These are phyloP conservation scores for Perognathus longimembris DNA, from an alignment of 2,113 vertebrate genomes.

Conservation along the genomic window DNA sequence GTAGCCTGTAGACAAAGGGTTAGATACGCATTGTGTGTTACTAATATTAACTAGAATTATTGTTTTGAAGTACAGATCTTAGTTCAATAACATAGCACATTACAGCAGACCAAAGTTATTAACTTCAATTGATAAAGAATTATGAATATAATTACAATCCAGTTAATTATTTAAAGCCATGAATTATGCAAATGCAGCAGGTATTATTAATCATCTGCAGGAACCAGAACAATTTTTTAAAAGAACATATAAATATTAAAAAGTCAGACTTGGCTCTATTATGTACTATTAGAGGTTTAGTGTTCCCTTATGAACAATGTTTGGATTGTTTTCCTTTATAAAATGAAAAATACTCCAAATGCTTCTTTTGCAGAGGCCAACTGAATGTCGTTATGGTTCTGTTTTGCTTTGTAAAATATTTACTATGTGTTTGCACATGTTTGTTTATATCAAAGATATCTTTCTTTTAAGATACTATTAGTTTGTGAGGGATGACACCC, in stretches of 20 bases:
- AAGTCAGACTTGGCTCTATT: conserved; percentile 74
- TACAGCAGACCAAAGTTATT: conserved; percentile 51
- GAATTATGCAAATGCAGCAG: conserved; percentile 81
- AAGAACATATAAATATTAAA: conserved; percentile 82
- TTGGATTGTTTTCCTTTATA: conserved; percentile 70
- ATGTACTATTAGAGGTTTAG: conserved; percentile 62
- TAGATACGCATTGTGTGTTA: conserved; percentile 41
- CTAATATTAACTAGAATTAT: conserved; percentile 37
- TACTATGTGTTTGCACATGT: conserved; percentile 34
- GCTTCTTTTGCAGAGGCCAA: conserved; percentile 64
- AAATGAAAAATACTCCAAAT: conserved; percentile 67
- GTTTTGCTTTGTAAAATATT: conserved; percentile 67
- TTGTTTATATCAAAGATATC: conserved; percentile 61
- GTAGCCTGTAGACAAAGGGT: neutral
- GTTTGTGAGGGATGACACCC: neutral
- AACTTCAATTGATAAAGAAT: conserved; percentile 78
- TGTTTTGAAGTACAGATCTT: conserved; percentile 39
- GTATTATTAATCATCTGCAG: conserved; percentile 82
- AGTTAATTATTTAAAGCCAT: conserved; percentile 81
- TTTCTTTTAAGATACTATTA: conserved; percentile 51
- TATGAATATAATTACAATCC: conserved; percentile 80
- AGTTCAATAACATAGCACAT: conserved; percentile 54
- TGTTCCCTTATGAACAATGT: conserved; percentile 69
- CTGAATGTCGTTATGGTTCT: conserved; percentile 64
- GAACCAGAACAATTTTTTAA: conserved; percentile 75